Base-by-base conservation (phyloP, 1,140 invertebrate genomes). In the Drosophila ohnishii region DNA sequence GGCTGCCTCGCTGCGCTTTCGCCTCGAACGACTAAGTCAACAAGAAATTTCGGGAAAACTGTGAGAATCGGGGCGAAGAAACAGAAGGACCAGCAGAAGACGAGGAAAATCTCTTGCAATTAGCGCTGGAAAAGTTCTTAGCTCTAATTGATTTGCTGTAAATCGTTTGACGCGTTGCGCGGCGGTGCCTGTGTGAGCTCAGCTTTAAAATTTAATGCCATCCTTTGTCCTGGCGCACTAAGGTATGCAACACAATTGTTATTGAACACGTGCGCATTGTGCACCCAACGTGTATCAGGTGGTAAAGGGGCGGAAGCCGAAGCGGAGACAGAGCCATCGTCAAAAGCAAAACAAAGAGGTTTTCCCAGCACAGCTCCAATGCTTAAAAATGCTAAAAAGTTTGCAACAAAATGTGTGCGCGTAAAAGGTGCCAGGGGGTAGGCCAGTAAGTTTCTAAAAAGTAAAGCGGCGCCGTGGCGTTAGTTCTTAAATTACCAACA, bases 161-260 rank as follows among this genome's bases (percentile, higher is more conserved):
- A 87, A 86, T 76, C 83, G 82, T 86, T 86, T 87, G 82, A 82
- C 78, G 82, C 78, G 67, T 62, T 61, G 64, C 62, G 53, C 71
- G 61, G 47, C 70, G 45, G 37, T 73, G 58, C 61, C 71, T 58
- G 60, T 32, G 34, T 32, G 34, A 59, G 66, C 69, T 71, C 53
- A 55, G 40, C 80, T 86, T 86, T 82, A 86, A 86, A 87, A 79
- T 78, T 82, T 79, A 82, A 87, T 82, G 71, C 75, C 61, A 53
- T 71, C 69, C 66, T 59, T 71, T 71, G 69, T 71, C 53, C 69
- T n/a, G 65, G 22, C 50, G 66, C 83, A 82, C 78, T 87, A 87
- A 86, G 86, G 70, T 82, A 87, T 86, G 78, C 82, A 87, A 79
- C 79, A 79, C 82, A 87, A 87, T 87, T 82, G 82, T 87, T 86